Conservation (phyloP, 2,888 invertebrate genomes). For the Trichogramma dendrolimi region DNA sequence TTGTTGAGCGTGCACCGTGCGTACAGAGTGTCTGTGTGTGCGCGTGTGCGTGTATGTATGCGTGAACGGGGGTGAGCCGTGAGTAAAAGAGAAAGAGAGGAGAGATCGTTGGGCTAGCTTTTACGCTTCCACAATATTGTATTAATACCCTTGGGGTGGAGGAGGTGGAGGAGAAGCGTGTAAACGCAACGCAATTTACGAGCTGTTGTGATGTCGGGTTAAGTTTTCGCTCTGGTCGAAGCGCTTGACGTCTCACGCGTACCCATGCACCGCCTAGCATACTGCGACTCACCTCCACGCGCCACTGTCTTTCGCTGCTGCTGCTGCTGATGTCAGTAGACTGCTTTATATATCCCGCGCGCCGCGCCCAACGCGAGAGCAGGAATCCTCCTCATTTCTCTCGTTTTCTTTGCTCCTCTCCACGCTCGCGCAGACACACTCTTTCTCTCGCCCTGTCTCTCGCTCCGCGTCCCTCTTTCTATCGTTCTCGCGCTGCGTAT, state of each 20-base stretch:
- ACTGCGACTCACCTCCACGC: background rate
- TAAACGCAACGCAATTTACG: conserved; percentile 29
- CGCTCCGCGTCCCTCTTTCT: background rate
- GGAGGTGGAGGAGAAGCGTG: conserved; percentile 6
- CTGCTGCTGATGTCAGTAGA: too few relatives aligned
- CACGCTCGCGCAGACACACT: background rate
- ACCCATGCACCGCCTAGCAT: background rate
- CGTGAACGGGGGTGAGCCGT: background rate
- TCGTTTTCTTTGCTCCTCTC: background rate
- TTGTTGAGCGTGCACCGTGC: background rate
- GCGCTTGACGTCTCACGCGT: conserved; percentile 8
- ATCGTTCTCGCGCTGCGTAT: background rate
- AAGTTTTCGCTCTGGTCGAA: conserved; percentile 17
- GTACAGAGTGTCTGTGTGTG: background rate
- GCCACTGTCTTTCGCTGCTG: background rate
- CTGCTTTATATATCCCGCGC: too few relatives aligned
- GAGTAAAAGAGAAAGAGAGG: background rate
- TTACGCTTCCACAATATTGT: conserved; percentile 17
- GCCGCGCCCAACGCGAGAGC: background rate
- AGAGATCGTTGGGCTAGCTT: too few relatives aligned
- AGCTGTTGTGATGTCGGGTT: conserved; percentile 26
- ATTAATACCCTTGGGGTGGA: conserved; percentile 20
- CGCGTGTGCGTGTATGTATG: too few relatives aligned
- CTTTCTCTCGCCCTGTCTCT: background rate
- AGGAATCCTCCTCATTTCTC: conserved; percentile 7